Conservation (phyloP, 2,113 vertebrate species). For the Sminthopsis crassicaudata region DNA sequence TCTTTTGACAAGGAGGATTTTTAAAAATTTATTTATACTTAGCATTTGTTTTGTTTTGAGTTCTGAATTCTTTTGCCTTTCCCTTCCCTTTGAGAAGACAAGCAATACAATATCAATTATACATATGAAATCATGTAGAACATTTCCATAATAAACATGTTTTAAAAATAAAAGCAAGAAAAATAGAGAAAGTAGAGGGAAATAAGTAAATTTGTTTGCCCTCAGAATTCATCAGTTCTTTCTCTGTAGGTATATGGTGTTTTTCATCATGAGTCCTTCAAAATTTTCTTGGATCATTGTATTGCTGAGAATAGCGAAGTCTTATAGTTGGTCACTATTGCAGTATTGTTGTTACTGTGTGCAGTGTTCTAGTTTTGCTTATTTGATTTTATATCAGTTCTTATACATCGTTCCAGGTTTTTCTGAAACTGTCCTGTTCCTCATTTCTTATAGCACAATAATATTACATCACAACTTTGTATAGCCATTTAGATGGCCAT, state of each 20-base stretch:
- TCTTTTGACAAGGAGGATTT: no score
- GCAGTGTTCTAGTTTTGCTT: background rate
- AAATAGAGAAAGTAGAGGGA: no score
- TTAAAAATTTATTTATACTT: no score
- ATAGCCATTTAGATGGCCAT: background rate
- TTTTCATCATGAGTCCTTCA: background rate
- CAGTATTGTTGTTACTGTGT: background rate
- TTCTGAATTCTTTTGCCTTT: no score
- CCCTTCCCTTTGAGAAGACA: no score
- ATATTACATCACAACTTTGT: background rate
- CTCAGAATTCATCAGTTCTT: background rate
- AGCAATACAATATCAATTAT: no score
- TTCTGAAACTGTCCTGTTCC: background rate
- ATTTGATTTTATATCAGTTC: background rate
- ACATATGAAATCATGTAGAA: no score
- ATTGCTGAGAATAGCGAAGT: no score
- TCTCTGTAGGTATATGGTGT: background rate
- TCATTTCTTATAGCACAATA: background rate
- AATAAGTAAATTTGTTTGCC: background rate
- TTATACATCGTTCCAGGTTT: background rate
- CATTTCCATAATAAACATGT: no score
- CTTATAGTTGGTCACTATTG: no score
- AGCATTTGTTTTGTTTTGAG: no score
- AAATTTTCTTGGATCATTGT: background rate
- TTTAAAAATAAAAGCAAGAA: no score